Conservation (phyloP, 1,140 invertebrate genomes). For the Orchestia grillus region DNA sequence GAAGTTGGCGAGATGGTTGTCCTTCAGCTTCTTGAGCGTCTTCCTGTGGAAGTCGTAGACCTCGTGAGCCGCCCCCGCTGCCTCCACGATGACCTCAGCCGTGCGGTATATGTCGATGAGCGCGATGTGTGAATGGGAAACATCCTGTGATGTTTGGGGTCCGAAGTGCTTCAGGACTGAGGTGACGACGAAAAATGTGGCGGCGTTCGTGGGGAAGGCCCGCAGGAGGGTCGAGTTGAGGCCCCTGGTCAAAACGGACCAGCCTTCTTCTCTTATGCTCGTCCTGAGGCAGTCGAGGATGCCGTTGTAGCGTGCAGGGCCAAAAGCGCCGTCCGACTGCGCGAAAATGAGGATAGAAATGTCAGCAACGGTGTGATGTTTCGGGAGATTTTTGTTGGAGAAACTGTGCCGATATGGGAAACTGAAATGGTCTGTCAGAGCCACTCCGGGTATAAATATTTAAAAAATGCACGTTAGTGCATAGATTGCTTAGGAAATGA, state of each 20-base stretch:
- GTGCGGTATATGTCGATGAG: neutral
- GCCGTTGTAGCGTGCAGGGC: slow-evolving; percentile 76
- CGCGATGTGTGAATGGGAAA: neutral
- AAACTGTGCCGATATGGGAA: neutral
- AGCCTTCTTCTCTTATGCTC: slow-evolving; percentile 80
- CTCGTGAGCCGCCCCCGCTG: neutral
- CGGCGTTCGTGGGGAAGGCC: slow-evolving; percentile 93
- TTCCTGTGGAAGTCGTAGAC: neutral
- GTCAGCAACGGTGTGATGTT: neutral
- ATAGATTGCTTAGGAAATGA: neutral
- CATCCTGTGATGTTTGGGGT: neutral
- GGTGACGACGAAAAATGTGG: slow-evolving; percentile 87
- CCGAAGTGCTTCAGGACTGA: slow-evolving; percentile 75
- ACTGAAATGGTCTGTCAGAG: neutral
- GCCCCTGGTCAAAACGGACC: slow-evolving; percentile 79
- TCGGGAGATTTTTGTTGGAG: neutral
- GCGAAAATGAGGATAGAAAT: neutral
- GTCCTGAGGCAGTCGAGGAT: slow-evolving; percentile 80
- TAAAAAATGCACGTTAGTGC: neutral
- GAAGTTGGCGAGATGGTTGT: slow-evolving; percentile 15
- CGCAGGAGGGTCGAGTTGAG: slow-evolving; percentile 83
- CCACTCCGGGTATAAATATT: neutral
- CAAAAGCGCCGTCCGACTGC: slow-evolving; percentile 80
- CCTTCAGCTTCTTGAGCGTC: neutral
- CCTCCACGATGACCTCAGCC: neutral